Percentiles rank a stretch among this genome's conserved stretches.
Conservation (phyloP, 2,888 invertebrate species). For the Thyatira batis region DNA sequence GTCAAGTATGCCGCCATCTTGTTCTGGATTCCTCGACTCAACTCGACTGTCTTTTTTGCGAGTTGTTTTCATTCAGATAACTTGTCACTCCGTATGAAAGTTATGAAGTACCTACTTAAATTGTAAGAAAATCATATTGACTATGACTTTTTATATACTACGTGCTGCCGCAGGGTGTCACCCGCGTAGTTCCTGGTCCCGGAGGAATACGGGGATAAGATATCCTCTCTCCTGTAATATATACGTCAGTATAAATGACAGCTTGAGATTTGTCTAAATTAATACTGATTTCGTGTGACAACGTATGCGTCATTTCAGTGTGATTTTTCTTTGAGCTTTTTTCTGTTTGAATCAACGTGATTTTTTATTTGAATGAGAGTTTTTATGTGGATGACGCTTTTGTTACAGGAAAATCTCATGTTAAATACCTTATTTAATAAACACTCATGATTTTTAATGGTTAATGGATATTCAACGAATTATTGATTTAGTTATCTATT, state of each 20-base stretch:
- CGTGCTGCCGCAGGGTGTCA: no score
- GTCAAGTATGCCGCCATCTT: neutral
- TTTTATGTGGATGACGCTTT: no score
- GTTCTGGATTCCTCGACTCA: neutral
- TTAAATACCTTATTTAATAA: no score
- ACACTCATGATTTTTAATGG: no score
- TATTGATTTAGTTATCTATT: no score
- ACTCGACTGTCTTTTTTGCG: neutral
- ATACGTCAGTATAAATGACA: neutral
- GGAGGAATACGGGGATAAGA: no score
- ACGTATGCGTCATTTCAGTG: neutral
- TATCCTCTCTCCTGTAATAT: no score
- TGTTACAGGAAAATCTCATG: no score
- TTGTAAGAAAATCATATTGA: neutral
- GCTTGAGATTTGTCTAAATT: neutral
- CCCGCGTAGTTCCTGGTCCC: no score
- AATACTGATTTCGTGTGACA: neutral
- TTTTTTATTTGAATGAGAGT: no score
- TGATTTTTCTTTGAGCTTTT: neutral
- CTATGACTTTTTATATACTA: no score
- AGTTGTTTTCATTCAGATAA: neutral
- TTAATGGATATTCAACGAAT: no score
- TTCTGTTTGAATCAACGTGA: neutral
- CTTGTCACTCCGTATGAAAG: neutral
- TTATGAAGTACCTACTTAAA: neutral